Evolutionary conservation across 2,797 vertebrate genomes (phyloP).

Genomic region (Anguilla anguilla): DNA sequence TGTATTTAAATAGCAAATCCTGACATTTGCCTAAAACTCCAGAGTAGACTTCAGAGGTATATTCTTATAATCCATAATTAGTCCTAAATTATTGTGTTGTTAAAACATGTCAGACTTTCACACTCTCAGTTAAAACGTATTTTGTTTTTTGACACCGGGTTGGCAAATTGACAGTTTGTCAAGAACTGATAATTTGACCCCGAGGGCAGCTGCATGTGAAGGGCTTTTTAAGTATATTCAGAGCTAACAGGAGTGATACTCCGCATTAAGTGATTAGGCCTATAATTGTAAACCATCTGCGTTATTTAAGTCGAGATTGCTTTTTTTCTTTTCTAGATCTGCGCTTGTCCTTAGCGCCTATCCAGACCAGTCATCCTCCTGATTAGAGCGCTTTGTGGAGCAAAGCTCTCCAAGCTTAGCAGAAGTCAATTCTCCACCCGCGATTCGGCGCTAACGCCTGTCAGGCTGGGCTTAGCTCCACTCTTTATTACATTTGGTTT

Average conservation of each 20-base stretch:
- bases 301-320: neutral
- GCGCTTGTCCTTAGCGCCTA: slow-evolving; percentile 39
- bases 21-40: neutral
- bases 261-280: slow-evolving; percentile 40
- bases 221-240: slow-evolving; percentile 21
- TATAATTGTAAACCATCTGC: slow-evolving; percentile 36
- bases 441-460: slow-evolving; percentile 38
- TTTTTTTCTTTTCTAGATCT: slow-evolving; percentile 35
- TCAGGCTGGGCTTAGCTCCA: slow-evolving; percentile 28
- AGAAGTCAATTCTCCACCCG: slow-evolving; percentile 35
- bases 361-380: slow-evolving; percentile 33
- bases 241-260: slow-evolving; percentile 33
- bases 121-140: slow-evolving; percentile 30
- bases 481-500: slow-evolving; percentile 42
- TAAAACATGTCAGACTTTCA: slow-evolving; percentile 47
- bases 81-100: slow-evolving; percentile 60
- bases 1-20: neutral
- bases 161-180: slow-evolving; percentile 7
- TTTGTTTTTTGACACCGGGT: slow-evolving; percentile 37
- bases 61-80: slow-evolving; percentile 61
- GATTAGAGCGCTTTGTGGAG: slow-evolving; percentile 37
- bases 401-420: slow-evolving; percentile 40
- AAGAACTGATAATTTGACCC: slow-evolving; percentile 14
- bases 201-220: slow-evolving; percentile 20
- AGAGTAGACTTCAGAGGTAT: neutral